Conservation (phyloP, 2,113 vertebrate species). For the Lagopus muta region DNA sequence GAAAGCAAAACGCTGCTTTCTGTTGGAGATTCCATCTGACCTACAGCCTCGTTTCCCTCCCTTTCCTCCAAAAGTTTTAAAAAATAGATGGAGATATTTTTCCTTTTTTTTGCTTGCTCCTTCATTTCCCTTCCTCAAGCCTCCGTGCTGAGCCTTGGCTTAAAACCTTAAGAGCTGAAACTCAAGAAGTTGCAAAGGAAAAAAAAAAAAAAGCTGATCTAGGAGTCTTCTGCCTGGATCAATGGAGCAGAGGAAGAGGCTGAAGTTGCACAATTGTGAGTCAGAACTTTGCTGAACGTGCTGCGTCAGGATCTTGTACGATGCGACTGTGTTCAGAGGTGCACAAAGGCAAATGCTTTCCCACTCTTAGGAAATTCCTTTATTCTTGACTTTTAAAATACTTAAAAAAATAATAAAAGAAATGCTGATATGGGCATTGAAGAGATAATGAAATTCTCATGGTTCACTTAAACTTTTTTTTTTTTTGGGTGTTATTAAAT, state of each 20-base stretch:
- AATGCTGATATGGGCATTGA: background rate
- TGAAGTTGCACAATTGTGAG: conserved; percentile 35
- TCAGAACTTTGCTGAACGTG: background rate
- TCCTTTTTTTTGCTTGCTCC: background rate
- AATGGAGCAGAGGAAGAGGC: conserved; percentile 33
- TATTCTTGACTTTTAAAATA: background rate
- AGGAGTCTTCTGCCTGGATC: conserved; percentile 41
- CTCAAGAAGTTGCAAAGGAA: background rate
- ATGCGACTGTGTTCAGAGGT: background rate
- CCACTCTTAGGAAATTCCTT: background rate
- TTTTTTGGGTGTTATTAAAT: background rate
- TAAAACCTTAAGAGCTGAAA: background rate
- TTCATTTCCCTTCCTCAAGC: background rate
- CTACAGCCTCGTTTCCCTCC: background rate
- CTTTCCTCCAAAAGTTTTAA: background rate
- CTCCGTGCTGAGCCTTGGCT: background rate
- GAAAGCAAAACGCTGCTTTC: background rate
- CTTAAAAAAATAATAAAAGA: background rate
- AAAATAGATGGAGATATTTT: background rate
- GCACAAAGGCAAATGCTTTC: background rate
- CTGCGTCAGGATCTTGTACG: conserved; percentile 25
- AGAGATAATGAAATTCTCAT: background rate
- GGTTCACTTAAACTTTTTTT: background rate
- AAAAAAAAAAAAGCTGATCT: conserved; percentile 25
- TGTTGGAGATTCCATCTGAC: background rate